Percentiles rank a stretch among this genome's conserved stretches.
These are phyloP conservation scores for Antennarius striatus DNA, from an alignment of 2,113 vertebrate species.

Conservation along the genomic window DNA sequence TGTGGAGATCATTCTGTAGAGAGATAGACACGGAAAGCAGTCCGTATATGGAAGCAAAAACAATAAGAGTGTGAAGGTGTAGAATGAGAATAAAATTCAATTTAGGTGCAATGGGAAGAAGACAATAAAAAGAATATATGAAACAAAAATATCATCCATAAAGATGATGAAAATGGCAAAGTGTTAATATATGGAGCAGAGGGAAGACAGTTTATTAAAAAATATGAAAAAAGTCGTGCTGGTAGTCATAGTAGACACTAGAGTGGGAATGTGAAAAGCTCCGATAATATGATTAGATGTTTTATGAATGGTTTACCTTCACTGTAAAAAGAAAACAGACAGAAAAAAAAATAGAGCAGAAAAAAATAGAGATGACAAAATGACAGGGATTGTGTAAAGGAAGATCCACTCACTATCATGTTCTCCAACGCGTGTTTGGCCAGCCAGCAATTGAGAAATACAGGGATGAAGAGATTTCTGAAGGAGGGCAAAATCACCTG, in stretches of 20 bases:
- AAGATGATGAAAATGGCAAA: slow-evolving; percentile 5
- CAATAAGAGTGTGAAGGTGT: background rate
- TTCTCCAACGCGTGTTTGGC: slow-evolving; percentile 86
- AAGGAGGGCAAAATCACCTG: slow-evolving; percentile 83
- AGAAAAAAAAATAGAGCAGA: slow-evolving; percentile 14
- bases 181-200: background rate
- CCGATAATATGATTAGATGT: background rate
- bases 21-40: slow-evolving; percentile 19
- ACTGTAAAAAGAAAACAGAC: slow-evolving; percentile 19
- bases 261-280: background rate
- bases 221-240: background rate
- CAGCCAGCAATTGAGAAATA: slow-evolving; percentile 88
- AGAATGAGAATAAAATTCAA: slow-evolving; percentile 3
- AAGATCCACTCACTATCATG: slow-evolving; percentile 82
- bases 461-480: slow-evolving; percentile 84
- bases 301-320: slow-evolving; percentile 31
- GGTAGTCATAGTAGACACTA: slow-evolving; percentile 7
- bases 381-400: slow-evolving; percentile 13
- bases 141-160: background rate
- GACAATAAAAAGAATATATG: slow-evolving; percentile 4
- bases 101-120: background rate
- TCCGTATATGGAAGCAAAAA: slow-evolving; percentile 1
- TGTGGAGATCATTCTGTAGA: slow-evolving; percentile 83
- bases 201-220: slow-evolving; percentile 1
- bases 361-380: slow-evolving; percentile 25